Base-by-base conservation (phyloP, 1,140 invertebrate genomes). In the Cyclina sinensis region DNA sequence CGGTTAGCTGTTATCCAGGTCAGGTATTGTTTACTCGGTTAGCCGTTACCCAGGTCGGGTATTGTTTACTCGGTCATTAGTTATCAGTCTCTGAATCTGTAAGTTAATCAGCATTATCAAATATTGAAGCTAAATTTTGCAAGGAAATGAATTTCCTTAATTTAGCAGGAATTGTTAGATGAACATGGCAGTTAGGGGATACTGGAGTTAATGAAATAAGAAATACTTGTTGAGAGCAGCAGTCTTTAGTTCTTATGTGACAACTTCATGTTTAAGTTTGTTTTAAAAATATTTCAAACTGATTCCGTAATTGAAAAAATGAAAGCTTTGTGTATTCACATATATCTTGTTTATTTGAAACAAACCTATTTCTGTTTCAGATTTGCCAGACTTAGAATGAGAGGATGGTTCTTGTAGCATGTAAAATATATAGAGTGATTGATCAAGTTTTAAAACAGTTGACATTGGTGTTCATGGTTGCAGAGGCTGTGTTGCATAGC, bases 371-470 rank as follows among this genome's bases (percentile, higher is more conserved):
- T 76, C 51, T 48, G 24, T 54, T 78, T 14, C 46, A 78, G 74
- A 78, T 78, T 78, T 78, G 24, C 74, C 74, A 54, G 74, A 78
- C n/a, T n/a, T 78, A 32, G 74, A 78, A 54, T 78, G 74, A 78
- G 27, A 48, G 27, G 21, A n/a, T n/a, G 5, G 12, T n/a, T 1
- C 2, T 16, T 46, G 43, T 51, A 46, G 27, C 39, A 48, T 30
- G 39, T 30, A 43, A 76, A 4, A 24, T 48, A 76, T 12, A 35
- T 51, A 9, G 74, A 78, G 48, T 78, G 30, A 78, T 18, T 32
- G 74, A 32, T 51, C 27, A 51, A 78, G 39, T 46, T 27, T 11
- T 21, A 21, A 51, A 46, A 9, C 2, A 14, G 32, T 57, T 78
- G 27, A 30, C 32, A 37, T 30, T 32, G 37, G 65, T 70, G 65